Base-by-base conservation (phyloP, 1,140 invertebrate genomes). In the Chelonus insularis region DNA sequence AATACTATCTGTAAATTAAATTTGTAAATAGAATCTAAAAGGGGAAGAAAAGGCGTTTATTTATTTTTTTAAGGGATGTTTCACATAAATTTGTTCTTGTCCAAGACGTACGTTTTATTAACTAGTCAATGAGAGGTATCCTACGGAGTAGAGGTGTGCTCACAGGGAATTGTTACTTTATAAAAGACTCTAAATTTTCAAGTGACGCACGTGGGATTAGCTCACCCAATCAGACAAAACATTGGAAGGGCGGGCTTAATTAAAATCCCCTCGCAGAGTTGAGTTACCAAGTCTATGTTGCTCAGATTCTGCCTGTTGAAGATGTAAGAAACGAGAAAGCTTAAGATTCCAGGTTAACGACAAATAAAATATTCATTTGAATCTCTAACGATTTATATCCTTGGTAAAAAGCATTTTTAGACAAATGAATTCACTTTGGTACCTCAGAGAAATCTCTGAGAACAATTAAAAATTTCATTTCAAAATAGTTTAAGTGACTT, bases 241-340 rank as follows among this genome's bases (percentile, higher is more conserved):
- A 80, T 71, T 77, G 76, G 73, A 80, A 77, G 73, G 78, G 78
- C 77, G 76, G 78, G 69, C 75, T 80, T 81, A 79, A 80, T 81
- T 81, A 81, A 80, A 80, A 80, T 79, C 75, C 75, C 69, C 75
- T 73, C 68, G 67, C n/a, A 68, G n/a, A n/a, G 64, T 58, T 60
- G 63, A 66, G 62, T 69, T 69, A 69, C 71, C 63, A 70, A 70
- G 69, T 60, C 62, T 69, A 69, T 63, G 58, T 43, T 41, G 45
- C 25, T 21, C 56, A 62, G 58, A 64, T 59, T 56, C 56, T 54
- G 14, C 4, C 3, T 34, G 56, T 58, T 54, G 23, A 57, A 60
- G 25, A 59, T 47, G 34, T 43, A 55, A 54, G 57, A n/a, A 55
- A 52, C 32, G 14, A 39, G 52, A 32, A 39, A 34, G 41, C 52